A percentile compares a stretch with the other conserved stretches of the same genome.
Conservation (phyloP, 53 echinoderm and acorn worm genomes). For the Henricia sp. region DNA sequence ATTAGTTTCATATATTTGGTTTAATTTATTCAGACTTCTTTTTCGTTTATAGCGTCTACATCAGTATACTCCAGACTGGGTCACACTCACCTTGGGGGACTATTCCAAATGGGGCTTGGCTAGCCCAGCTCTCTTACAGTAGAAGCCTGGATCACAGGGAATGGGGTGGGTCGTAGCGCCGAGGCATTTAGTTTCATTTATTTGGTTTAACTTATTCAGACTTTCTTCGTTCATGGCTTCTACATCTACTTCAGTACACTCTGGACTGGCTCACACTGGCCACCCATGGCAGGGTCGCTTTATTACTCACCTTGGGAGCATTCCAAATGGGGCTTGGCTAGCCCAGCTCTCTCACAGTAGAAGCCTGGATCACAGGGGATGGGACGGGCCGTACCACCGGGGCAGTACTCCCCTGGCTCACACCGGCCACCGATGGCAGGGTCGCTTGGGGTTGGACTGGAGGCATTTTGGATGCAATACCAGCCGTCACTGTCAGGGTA, state of each 20-base stretch:
- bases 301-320: constrained; percentile 79
- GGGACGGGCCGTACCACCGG: constrained; percentile 80
- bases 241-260: too few species aligned
- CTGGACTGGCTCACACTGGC: too few species aligned
- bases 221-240: too few species aligned
- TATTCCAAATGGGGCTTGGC: constrained; percentile 79
- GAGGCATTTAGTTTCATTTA: too few species aligned
- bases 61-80: too few species aligned
- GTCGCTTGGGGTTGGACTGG: constrained; percentile 83
- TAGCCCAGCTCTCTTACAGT: constrained; percentile 84
- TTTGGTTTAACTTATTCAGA: too few species aligned
- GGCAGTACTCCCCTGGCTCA: constrained; percentile 81
- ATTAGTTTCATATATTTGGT: too few species aligned
- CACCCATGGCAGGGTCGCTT: not conserved
- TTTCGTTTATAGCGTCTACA: too few species aligned
- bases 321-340: constrained; percentile 72
- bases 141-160: constrained; percentile 87
- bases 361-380: constrained; percentile 88
- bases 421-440: constrained; percentile 88
- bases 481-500: constrained; percentile 81
- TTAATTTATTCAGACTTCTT: too few species aligned
- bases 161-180: too few species aligned
- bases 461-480: constrained; percentile 91
- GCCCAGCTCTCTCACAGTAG: constrained; percentile 88
- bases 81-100: constrained; percentile 73